Conservation (phyloP, 2,888 invertebrate species). For the Pandemis heparana region DNA sequence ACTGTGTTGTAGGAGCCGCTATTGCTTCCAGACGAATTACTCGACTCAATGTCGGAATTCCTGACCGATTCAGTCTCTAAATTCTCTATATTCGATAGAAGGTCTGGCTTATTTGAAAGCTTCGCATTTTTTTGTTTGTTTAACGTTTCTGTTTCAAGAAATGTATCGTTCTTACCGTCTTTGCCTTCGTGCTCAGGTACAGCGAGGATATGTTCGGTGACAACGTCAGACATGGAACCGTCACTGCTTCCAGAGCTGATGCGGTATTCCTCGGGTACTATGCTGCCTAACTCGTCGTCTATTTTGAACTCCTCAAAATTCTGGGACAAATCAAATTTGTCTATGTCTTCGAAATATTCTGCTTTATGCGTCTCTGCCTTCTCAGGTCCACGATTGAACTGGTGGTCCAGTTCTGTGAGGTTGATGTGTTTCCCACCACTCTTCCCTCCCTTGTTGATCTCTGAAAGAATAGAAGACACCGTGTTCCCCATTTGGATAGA, state of each 20-base stretch:
- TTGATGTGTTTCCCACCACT: conserved; percentile 77
- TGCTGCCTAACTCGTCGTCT: conserved; percentile 88
- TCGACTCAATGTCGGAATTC: conserved; percentile 89
- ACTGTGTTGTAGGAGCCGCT: conserved; percentile 80
- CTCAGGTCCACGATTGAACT: conserved; percentile 72
- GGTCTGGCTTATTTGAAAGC: conserved; percentile 83
- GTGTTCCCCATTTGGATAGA: conserved; percentile 87
- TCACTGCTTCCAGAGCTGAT: conserved; percentile 83
- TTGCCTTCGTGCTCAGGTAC: conserved; percentile 70
- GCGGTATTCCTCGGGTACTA: conserved; percentile 81
- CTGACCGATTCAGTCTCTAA: conserved; percentile 86
- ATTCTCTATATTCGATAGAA: conserved; percentile 84
- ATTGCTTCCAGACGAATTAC: conserved; percentile 84
- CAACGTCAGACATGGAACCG: conserved; percentile 75
- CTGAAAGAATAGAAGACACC: conserved; percentile 86
- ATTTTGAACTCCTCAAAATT: conserved; percentile 93
- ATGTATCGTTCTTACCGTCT: conserved; percentile 63
- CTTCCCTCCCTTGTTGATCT: conserved; percentile 84
- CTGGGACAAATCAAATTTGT: conserved; percentile 89
- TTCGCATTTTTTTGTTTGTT: conserved; percentile 77
- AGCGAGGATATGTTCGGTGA: conserved; percentile 71
- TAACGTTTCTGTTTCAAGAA: conserved; percentile 68
- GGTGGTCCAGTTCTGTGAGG: conserved; percentile 76
- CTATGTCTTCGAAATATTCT: conserved; percentile 82
- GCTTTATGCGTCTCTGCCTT: conserved; percentile 74